phyloP scores from a whole-genome alignment of 30 jellyfish, hydroid and myxozoan species.

The Pelagia noctiluca region DNA sequence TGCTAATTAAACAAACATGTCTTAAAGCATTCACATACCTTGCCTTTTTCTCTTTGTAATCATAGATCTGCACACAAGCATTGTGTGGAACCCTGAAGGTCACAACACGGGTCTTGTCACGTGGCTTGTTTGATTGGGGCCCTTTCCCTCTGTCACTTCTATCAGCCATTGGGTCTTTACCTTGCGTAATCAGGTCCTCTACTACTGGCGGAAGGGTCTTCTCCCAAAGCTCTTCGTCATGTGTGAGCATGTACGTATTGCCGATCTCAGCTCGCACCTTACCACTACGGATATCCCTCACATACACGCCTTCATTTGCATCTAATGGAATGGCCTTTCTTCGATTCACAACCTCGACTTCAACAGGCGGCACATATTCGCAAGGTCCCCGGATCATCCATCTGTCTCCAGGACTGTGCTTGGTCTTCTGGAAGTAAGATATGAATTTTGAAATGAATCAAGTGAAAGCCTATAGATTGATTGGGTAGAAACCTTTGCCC shows the following conservation, averaged over 20 bases:
- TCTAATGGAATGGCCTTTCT: slow-evolving; percentile 99
- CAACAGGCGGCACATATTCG: slow-evolving; percentile 98
- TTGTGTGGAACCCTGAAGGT: slow-evolving; percentile 96
- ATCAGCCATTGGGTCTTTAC: slow-evolving; percentile 95
- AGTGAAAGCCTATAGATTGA: too few relatives aligned
- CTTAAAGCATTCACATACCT: slow-evolving; percentile 63
- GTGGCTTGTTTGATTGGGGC: slow-evolving; percentile 45
- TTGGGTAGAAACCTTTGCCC: too few relatives aligned
- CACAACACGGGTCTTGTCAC: slow-evolving; percentile 92
- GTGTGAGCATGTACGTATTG: slow-evolving; percentile 93
- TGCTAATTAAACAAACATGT: background rate
- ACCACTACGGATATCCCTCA: slow-evolving; percentile 92
- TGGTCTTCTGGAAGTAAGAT: slow-evolving; percentile 14
- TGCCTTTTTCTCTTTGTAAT: slow-evolving; percentile 96
- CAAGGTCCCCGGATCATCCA: slow-evolving; percentile 99
- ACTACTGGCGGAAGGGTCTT: slow-evolving; percentile 97
- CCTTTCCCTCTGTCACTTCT: slow-evolving; percentile 77
- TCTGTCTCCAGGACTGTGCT: slow-evolving; percentile 93
- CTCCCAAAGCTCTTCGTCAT: slow-evolving; percentile 96
- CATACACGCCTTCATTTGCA: slow-evolving; percentile 98
- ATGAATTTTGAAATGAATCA: background rate
- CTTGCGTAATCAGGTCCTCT: slow-evolving; percentile 85
- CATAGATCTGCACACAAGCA: slow-evolving; percentile 97
- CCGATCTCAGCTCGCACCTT: slow-evolving; percentile 97
- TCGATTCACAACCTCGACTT: slow-evolving; percentile 88